These are phyloP conservation scores for Bovichtus variegatus DNA, from an alignment of 2,797 vertebrate species.

Conservation along the genomic window DNA sequence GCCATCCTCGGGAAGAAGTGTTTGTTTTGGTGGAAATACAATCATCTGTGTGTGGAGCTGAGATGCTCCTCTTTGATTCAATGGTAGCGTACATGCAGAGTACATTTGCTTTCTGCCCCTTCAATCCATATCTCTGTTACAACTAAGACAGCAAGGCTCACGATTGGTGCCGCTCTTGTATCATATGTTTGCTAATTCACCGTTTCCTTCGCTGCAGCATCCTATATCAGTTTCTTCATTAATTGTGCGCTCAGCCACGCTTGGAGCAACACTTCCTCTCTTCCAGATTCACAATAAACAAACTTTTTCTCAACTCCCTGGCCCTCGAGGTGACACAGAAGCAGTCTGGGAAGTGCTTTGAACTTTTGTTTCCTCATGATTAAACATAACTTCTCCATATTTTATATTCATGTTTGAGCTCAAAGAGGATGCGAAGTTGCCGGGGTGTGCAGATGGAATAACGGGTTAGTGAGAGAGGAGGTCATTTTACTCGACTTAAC, in stretches of 20 bases:
- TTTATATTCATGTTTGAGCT: slow-evolving; percentile 53
- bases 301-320: slow-evolving; percentile 34
- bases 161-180: slow-evolving; percentile 37
- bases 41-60: slow-evolving; percentile 44
- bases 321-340: slow-evolving; percentile 43
- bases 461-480: slow-evolving; percentile 33
- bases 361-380: slow-evolving; percentile 62
- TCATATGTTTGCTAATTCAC: slow-evolving; percentile 18
- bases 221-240: slow-evolving; percentile 43
- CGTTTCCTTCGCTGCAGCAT: background rate
- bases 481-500: slow-evolving; percentile 65
- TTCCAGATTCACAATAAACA: slow-evolving; percentile 39
- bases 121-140: slow-evolving; percentile 47
- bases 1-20: slow-evolving; percentile 8
- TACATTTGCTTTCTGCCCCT: slow-evolving; percentile 57
- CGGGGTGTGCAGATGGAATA: slow-evolving; percentile 38
- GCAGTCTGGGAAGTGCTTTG: slow-evolving; percentile 40
- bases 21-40: slow-evolving; percentile 50
- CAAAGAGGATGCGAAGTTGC: slow-evolving; percentile 35
- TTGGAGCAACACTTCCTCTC: slow-evolving; percentile 13
- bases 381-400: slow-evolving; percentile 53
- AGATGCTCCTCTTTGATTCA: slow-evolving; percentile 67
- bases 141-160: slow-evolving; percentile 22
- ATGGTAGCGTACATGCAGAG: slow-evolving; percentile 27
- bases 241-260: slow-evolving; percentile 8